Percentiles rank a stretch among this genome's conserved stretches.
These are phyloP conservation scores for Lutjanus erythropterus DNA, from an alignment of 2,113 vertebrate genomes.

Conservation along the genomic window DNA sequence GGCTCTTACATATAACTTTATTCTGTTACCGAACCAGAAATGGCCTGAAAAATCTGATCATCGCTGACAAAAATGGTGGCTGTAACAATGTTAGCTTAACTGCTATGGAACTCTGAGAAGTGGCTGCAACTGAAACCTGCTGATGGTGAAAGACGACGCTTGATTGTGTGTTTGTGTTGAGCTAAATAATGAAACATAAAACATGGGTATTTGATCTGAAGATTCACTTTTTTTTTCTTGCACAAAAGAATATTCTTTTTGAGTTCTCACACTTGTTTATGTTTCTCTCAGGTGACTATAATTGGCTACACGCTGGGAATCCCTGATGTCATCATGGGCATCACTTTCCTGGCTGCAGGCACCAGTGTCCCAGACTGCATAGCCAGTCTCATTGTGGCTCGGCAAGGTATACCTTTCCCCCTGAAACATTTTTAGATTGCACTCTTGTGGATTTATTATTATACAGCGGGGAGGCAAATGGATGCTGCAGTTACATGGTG, in stretches of 20 bases:
- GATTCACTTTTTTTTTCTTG: not conserved
- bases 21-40: not conserved
- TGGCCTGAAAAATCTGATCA: not conserved
- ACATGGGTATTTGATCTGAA: not conserved
- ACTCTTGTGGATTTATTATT: not conserved
- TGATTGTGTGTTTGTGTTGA: not conserved
- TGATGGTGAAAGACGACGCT: not conserved
- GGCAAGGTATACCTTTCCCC: slow-evolving; percentile 89
- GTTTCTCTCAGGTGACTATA: slow-evolving; percentile 90
- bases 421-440: not conserved
- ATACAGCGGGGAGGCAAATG: not conserved
- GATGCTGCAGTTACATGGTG: not conserved
- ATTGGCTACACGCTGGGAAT: slow-evolving; percentile 97
- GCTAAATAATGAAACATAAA: not conserved
- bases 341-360: slow-evolving; percentile 98
- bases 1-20: not conserved
- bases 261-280: not conserved
- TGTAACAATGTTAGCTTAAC: not conserved
- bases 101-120: not conserved
- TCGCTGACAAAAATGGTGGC: not conserved
- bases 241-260: not conserved
- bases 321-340: slow-evolving; percentile 99
- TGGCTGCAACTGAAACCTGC: not conserved
- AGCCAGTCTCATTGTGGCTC: slow-evolving; percentile 97
- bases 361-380: slow-evolving; percentile 99